Base-by-base conservation (phyloP, 2,888 invertebrate genomes). In the Orgyia antiqua region DNA sequence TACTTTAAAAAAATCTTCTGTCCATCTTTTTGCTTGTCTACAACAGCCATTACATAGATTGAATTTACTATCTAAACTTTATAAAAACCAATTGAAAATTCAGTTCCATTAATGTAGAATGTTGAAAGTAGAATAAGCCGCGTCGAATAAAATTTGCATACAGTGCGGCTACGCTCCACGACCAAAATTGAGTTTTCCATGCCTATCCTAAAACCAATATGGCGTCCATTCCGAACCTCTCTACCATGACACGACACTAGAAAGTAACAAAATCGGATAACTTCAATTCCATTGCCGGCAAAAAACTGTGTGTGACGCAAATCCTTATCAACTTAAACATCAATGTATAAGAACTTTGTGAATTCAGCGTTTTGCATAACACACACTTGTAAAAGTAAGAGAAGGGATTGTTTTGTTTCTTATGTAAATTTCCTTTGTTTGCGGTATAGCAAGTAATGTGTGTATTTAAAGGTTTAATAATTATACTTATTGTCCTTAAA, bases 171-270 rank as follows among this genome's bases (percentile, higher is more conserved):
- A 48, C 44, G 45, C 48, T 40, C 42, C 49, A 39, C 51, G 48
- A 47, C 34, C 55, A 42, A 63, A 68, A 70, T 68, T 65, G 68
- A 58, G 67, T 65, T 60, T 63, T 44, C 43, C 53, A 42, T 58
- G 48, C 59, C 51, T 51, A 45, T 44, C 36, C 49, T 6, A 39
- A 63, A 70, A 64, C 66, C 64, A 69, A 66, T 70, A 68, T 68
- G 66, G 63, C 52, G 39, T 41, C 37, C 28, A 40, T 42, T 35
- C 27, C 18, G 21, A 32, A 3, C 18, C 32, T 26, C 27, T n/a
- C 6, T 36, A 36, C 35, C 15, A 34, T 24, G 34, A 21, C 11
- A 15, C 28, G n/a, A 11, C 10, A 28, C 28, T 33, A 17, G 24
- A 29, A 24, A 39, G 37, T 33, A 33, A 42, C 39, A 26, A 37